phyloP scores from a whole-genome alignment of 2,888 invertebrate species.

The Cataglyphis cursor region DNA sequence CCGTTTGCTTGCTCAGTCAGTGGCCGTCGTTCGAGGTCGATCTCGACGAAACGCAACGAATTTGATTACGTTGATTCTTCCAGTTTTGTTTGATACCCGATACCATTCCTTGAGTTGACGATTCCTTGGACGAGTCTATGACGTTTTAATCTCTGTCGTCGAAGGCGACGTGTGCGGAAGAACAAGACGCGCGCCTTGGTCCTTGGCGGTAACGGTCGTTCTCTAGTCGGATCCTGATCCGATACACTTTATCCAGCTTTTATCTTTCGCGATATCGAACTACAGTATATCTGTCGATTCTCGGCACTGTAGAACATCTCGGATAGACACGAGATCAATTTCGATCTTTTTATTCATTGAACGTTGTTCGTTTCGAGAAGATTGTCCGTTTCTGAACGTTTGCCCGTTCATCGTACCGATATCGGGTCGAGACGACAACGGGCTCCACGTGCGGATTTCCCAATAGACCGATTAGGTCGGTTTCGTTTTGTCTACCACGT shows the following conservation, averaged over 20 bases:
- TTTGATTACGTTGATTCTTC: neutral
- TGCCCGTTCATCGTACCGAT: neutral
- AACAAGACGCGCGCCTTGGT: neutral
- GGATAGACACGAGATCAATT: neutral
- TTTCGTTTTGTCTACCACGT: slow-evolving; percentile 27
- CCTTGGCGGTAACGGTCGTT: neutral
- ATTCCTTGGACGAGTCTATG: slow-evolving; percentile 53
- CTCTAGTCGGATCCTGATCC: neutral
- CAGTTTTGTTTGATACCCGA: neutral
- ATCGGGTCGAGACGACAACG: neutral
- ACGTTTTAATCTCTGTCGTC: slow-evolving; percentile 19
- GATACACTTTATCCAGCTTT: neutral
- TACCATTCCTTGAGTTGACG: slow-evolving; percentile 35
- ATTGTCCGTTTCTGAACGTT: neutral
- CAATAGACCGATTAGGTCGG: neutral
- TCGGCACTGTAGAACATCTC: neutral
- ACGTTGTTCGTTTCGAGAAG: neutral
- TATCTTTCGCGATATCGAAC: neutral
- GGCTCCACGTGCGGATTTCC: slow-evolving; percentile 35
- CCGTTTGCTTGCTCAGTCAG: slow-evolving; percentile 75
- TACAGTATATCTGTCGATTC: neutral
- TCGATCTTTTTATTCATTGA: neutral
- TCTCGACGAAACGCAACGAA: slow-evolving; percentile 42
- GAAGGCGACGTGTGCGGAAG: neutral
- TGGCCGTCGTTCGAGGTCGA: slow-evolving; percentile 73